phyloP scores from a whole-genome alignment of 2,797 vertebrate species.

The Gallirallus australis region DNA sequence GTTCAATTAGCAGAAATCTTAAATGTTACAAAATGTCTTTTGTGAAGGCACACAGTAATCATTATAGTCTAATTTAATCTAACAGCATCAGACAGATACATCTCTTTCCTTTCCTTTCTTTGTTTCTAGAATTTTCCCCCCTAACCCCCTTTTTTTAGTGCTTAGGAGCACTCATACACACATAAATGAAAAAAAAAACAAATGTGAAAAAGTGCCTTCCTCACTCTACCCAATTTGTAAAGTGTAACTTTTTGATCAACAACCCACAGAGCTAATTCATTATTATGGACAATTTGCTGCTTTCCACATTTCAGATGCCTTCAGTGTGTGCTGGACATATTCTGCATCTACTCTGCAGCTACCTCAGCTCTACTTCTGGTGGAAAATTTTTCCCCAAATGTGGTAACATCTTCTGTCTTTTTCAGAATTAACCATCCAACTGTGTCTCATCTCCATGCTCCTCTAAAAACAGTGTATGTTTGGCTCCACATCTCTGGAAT shows the following conservation, averaged over 20 bases:
- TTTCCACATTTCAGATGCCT: background rate
- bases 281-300: background rate
- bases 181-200: background rate
- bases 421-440: background rate
- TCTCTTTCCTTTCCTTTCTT: conserved; percentile 67
- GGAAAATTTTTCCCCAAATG: background rate
- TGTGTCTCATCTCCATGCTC: background rate
- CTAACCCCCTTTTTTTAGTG: background rate
- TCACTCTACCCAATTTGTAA: background rate
- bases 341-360: background rate
- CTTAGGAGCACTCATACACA: background rate
- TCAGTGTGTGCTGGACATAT: background rate
- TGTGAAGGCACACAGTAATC: conserved; percentile 80
- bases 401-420: background rate
- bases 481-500: background rate
- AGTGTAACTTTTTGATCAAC: background rate
- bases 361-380: background rate
- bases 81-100: conserved; percentile 71
- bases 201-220: background rate
- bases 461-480: background rate
- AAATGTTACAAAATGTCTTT: conserved; percentile 84
- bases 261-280: background rate
- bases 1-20: conserved; percentile 84
- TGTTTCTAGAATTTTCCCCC: conserved; percentile 46
- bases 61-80: conserved; percentile 80